Evolutionary conservation across 2,113 vertebrate species (phyloP), one percentile per base, ranked within the genome.

Genomic region (Notothenia coriiceps): DNA sequence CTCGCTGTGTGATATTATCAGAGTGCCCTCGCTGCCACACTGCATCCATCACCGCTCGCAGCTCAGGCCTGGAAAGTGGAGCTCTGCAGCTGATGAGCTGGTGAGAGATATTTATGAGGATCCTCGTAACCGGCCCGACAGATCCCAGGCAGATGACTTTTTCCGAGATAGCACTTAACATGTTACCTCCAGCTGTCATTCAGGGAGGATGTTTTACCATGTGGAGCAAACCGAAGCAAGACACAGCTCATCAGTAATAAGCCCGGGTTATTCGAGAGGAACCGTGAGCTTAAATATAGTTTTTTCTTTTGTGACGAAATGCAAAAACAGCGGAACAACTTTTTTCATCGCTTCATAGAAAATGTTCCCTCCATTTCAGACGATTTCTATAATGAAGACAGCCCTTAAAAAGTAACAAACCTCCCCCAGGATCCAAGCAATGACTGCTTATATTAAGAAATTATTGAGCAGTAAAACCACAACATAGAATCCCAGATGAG

Each of bases 91-190:
- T 95, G 95, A 95, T 95, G 94, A 96, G 84, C 95, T 96, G 95
- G 92, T 79, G 91, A 93, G 86, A 86, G 93, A 94, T 93, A 93
- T 94, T 95, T 94, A 94, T 90, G 94, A 93, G 94, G 91, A 93
- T 93, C 88, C 92, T 91, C 71, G 71, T 90, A 94, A 92, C 78
- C 79, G 64, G 81, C 82, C 20, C 2, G 70, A 84, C 86, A 92
- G 92, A 94, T 93, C 91, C 90, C 86, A 72, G 88, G 89, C 93
- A 90, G 93, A 94, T 91, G 91, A 92, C 84, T 87, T 62, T 84
- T 82, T 81, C 74, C 67, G 80, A 15, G 12, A 77, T 74, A 73
- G 74, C 86, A 92, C 87, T 78, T 72, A 80, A 91, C 91, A 86
- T 88, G 88, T 92, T 85, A 91, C 74, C 76, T 61, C 74, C 77